Conservation (phyloP, 2,888 invertebrate species). For the Melikaiella ostensackeni region DNA sequence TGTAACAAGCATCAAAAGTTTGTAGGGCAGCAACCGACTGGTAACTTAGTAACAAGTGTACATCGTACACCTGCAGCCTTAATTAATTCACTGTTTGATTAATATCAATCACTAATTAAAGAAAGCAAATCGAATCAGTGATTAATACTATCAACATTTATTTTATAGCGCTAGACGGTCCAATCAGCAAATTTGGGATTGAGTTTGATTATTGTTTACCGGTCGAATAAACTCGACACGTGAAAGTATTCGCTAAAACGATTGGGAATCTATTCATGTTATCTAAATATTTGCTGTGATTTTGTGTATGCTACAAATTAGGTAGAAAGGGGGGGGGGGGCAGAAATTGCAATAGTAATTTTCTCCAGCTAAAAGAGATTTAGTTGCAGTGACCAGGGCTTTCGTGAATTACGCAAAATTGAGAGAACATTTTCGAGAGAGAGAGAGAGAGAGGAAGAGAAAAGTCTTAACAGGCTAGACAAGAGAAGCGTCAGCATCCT, state of each 20-base stretch:
- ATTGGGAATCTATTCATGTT: not conserved
- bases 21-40: constrained; percentile 8
- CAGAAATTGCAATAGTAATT: not conserved
- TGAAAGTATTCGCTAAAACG: not conserved
- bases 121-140: constrained; percentile 4
- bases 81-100: constrained; percentile 17
- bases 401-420: not conserved
- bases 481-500: constrained; percentile 34
- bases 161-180: not conserved
- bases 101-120: constrained; percentile 17
- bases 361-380: not conserved
- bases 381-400: not conserved
- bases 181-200: not conserved
- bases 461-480: constrained; percentile 34
- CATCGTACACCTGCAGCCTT: not conserved
- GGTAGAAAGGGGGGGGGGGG: no score
- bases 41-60: constrained; percentile 28
- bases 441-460: constrained; percentile 15
- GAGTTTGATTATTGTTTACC: not conserved
- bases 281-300: not conserved
- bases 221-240: not conserved
- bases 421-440: constrained; percentile 30
- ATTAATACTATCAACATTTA: not conserved
- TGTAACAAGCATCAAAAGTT: constrained; percentile 32
- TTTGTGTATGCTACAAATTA: not conserved